Evolutionary conservation across 23 tunicate species (phyloP).

Genomic region (Trididemnum clinides): DNA sequence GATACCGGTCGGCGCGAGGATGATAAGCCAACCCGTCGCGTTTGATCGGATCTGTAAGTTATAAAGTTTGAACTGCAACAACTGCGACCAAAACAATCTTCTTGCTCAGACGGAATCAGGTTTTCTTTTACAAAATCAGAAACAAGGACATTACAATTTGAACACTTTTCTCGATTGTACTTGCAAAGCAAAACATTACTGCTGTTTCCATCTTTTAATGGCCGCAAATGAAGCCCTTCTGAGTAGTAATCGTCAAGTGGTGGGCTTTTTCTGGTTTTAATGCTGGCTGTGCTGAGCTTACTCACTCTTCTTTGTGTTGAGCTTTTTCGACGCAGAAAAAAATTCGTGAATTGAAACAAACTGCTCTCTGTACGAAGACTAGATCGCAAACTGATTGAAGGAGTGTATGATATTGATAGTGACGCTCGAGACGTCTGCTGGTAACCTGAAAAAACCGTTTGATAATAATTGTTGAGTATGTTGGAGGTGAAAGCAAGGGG

Average conservation of each 20-base stretch:
- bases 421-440: constrained; percentile 85
- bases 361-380: constrained; percentile 58
- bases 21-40: not conserved
- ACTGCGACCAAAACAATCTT: not conserved
- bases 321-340: constrained; percentile 22
- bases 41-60: not conserved
- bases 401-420: constrained; percentile 74
- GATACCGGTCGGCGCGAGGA: not conserved
- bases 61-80: not conserved
- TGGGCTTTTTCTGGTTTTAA: not conserved
- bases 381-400: constrained; percentile 42
- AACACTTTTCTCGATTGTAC: not conserved
- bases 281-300: constrained; percentile 31
- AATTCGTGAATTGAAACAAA: constrained; percentile 47
- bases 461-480: not conserved
- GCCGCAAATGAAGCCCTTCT: not conserved
- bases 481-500: too few species aligned
- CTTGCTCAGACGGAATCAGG: not conserved
- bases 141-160: too few species aligned
- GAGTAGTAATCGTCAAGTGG: not conserved
- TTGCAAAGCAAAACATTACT: not conserved
- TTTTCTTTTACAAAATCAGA: too few species aligned
- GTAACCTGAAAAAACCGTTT: constrained; percentile 73
- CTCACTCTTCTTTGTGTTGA: constrained; percentile 16
- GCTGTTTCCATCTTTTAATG: not conserved